Evolutionary conservation across 1,140 invertebrate genomes (phyloP).

Genomic region (Eueides isabella): DNA sequence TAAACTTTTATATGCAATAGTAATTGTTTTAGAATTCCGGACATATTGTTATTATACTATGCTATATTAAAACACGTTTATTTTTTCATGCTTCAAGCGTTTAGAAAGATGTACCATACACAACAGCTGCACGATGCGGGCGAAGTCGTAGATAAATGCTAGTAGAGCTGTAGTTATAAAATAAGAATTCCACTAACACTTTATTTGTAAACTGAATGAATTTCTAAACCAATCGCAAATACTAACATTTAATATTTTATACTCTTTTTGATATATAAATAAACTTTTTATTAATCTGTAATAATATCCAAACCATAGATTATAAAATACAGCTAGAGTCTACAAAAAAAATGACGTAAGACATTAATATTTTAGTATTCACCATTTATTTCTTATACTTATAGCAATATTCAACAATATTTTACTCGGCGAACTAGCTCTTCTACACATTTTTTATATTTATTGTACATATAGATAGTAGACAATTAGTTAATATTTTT

Average conservation of each 20-base stretch:
- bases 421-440: not conserved
- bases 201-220: too few species aligned
- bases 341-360: slow-evolving; percentile 11
- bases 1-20: not conserved
- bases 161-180: too few species aligned
- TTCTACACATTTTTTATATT: not conserved
- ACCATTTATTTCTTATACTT: not conserved
- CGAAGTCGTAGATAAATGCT: too few species aligned
- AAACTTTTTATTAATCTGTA: not conserved
- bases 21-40: too few species aligned
- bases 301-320: not conserved
- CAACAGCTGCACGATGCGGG: too few species aligned
- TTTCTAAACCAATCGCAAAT: not conserved
- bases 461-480: too few species aligned
- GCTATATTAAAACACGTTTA: too few species aligned
- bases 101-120: too few species aligned
- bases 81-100: too few species aligned
- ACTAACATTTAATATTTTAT: not conserved
- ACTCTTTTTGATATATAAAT: not conserved
- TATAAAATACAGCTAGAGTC: not conserved
- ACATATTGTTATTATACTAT: too few species aligned
- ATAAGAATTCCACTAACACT: too few species aligned
- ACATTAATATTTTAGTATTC: not conserved
- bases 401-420: slow-evolving; percentile 15
- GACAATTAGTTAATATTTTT: not conserved